These are phyloP conservation scores for Ceratotherium simum DNA, from an alignment of 2,113 vertebrate species.

Conservation along the genomic window DNA sequence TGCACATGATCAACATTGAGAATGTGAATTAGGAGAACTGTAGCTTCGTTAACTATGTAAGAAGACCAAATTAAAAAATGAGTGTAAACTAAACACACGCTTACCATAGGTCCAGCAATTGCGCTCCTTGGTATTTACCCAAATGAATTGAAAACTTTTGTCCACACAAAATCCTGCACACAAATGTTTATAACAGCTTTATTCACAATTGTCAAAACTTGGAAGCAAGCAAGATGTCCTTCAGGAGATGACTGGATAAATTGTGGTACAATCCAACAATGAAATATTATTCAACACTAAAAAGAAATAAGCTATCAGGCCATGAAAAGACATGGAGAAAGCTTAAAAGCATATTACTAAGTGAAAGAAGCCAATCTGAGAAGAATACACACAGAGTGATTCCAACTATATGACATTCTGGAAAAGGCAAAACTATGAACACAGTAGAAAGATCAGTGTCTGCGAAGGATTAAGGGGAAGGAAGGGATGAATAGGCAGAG, in stretches of 20 bases:
- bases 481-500: background rate
- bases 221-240: background rate
- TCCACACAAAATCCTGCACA: background rate
- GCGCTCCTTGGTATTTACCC: background rate
- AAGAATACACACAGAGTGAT: background rate
- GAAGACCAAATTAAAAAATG: background rate
- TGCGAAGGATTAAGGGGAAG: background rate
- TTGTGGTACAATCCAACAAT: background rate
- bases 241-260: background rate
- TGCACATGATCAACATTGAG: background rate
- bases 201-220: background rate
- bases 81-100: background rate
- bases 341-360: background rate
- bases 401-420: background rate
- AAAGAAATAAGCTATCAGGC: slow-evolving; percentile 1
- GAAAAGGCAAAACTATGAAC: background rate
- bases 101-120: background rate
- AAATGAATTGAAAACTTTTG: background rate
- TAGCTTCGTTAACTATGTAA: background rate
- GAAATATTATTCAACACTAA: background rate
- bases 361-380: background rate
- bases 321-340: background rate
- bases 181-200: background rate
- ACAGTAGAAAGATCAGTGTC: background rate
- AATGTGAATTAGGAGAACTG: background rate